Base-by-base conservation (phyloP, 2,888 invertebrate species). In the Tetramorium bicarinatum region DNA sequence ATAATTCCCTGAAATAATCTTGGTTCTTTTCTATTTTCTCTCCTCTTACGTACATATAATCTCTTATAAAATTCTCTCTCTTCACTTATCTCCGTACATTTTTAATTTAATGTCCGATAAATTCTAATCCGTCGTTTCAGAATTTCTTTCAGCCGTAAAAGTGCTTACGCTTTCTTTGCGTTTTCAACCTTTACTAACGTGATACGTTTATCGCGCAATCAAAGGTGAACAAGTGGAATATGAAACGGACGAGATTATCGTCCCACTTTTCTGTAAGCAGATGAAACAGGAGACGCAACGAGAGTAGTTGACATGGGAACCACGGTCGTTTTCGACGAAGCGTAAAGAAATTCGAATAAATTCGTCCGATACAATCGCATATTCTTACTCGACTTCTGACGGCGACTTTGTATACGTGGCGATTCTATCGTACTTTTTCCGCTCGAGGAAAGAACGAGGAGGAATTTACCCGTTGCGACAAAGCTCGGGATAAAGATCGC, bases 261-360 rank as follows among this genome's bases (percentile, higher is more conserved):
- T 59, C 18, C 56, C 25, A 29, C 44, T 56, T 74, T 61, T 49
- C 74, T 47, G 59, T 71, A 71, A 71, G 71, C 13, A 59, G 79
- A 59, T 79, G 71, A 79, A 71, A 79, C 59, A 38, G 18, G 79
- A 79, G 59, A 79, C 18, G 69, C 79, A 71, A 71, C 59, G 79
- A 79, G 59, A 79, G 38, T 34, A 47, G 59, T 59, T 38, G 47
- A 59, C 71, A 13, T 21, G 69, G 34, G 44, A 69, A 69, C 18
- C 38, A 34, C 13, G 56, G 69, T 69, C 47, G 18, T 79, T 34
- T 44, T 21, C 54, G 59, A 61, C 76, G 81, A 79, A 67, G 64
- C 72, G 81, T 38, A 41, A 69, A 56, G 75, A 79, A 83, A 84
- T 89, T 69, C 61, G 79, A 87, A 88, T 89, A 88, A 88, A 87